These are phyloP conservation scores for Cynaeus angustus DNA, from an alignment of 2,888 invertebrate genomes.

Conservation along the genomic window DNA sequence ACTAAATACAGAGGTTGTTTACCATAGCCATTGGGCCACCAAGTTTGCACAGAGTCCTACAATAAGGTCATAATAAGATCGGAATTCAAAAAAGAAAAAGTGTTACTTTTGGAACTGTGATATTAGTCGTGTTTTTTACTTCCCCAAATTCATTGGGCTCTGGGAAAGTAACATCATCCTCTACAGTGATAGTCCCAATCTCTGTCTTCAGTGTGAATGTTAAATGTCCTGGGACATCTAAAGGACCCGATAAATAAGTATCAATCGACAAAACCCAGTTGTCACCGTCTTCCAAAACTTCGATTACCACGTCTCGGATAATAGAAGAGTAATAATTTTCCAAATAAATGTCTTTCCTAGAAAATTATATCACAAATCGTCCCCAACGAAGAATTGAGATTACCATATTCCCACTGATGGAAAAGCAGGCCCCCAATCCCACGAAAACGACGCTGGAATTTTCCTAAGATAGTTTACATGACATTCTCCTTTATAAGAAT, in stretches of 20 bases:
- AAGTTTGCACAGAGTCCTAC: constrained; percentile 73
- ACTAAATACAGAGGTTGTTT: constrained; percentile 79
- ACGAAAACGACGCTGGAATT: constrained; percentile 95
- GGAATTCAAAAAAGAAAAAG: too few relatives aligned
- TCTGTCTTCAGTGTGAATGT: constrained; percentile 3
- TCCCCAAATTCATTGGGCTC: constrained; percentile 64
- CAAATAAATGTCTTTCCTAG: constrained; percentile 80
- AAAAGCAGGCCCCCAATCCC: constrained; percentile 98
- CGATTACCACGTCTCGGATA: constrained; percentile 76
- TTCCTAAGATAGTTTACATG: constrained; percentile 93
- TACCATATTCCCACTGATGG: constrained; percentile 96
- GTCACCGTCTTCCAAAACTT: constrained; percentile 47
- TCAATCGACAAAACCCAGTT: constrained; percentile 22
- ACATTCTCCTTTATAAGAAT: constrained; percentile 89
- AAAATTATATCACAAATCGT: constrained; percentile 57
- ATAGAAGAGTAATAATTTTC: constrained; percentile 78
- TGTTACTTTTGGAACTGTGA: constrained; percentile 55
- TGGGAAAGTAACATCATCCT: not conserved
- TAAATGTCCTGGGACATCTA: constrained; percentile 54
- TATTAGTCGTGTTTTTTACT: constrained; percentile 52
- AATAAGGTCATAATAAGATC: constrained; percentile 39
- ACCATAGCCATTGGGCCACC: constrained; percentile 98
- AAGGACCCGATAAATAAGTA: constrained; percentile 16
- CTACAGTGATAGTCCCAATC: constrained; percentile 21
- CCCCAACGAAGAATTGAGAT: not conserved